These are phyloP conservation scores for Dynastes grantii DNA, from an alignment of 2,888 invertebrate species.

Conservation along the genomic window DNA sequence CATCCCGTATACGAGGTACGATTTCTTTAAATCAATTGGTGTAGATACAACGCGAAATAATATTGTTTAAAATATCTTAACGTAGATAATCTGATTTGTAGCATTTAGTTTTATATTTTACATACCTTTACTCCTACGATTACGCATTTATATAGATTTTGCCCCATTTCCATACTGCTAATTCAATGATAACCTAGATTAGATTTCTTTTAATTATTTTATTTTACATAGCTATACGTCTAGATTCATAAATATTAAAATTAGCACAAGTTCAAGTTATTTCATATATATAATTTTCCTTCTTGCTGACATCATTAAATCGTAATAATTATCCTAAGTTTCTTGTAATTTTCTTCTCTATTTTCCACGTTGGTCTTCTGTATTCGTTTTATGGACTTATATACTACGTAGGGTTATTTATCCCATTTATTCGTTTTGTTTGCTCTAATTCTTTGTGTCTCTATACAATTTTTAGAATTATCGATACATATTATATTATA, in stretches of 20 bases:
- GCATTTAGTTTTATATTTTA: no score
- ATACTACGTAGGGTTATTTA: slow-evolving; percentile 26
- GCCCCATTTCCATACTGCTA: slow-evolving; percentile 47
- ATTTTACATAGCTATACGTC: slow-evolving; percentile 45
- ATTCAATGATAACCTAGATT: slow-evolving; percentile 52
- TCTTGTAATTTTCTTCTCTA: neutral
- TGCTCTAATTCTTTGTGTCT: no score
- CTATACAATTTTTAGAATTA: neutral
- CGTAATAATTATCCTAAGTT: slow-evolving; percentile 14
- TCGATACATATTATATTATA: slow-evolving; percentile 34
- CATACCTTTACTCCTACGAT: neutral
- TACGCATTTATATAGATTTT: neutral
- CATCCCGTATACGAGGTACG: no score
- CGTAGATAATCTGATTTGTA: no score
- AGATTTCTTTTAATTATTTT: slow-evolving; percentile 36
- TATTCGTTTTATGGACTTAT: slow-evolving; percentile 29
- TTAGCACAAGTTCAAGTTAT: slow-evolving; percentile 45
- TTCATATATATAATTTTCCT: slow-evolving; percentile 5
- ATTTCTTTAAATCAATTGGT: no score
- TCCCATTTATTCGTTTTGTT: slow-evolving; percentile 38
- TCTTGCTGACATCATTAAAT: slow-evolving; percentile 35
- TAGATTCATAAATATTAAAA: slow-evolving; percentile 46
- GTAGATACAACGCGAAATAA: no score
- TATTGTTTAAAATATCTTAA: no score
- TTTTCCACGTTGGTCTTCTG: slow-evolving; percentile 39